phyloP scores from a whole-genome alignment of 2,888 invertebrate species.

The Rutpela maculata region DNA sequence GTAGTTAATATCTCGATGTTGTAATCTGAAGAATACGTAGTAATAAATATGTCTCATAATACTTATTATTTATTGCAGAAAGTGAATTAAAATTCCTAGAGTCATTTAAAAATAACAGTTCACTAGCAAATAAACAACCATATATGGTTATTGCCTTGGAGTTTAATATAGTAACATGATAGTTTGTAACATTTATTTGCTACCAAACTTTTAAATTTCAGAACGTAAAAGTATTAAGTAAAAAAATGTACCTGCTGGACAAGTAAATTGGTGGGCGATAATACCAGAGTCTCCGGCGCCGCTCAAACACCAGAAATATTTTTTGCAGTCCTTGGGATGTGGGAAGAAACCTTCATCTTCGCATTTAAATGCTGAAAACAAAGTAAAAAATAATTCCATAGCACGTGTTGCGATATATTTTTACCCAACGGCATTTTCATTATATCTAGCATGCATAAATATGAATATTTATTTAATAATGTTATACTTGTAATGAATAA shows the following conservation, averaged over 20 bases:
- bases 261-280: constrained; percentile 94
- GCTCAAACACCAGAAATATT: constrained; percentile 96
- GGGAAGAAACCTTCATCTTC: constrained; percentile 95
- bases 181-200: too few relatives aligned
- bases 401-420: not conserved
- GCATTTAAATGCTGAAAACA: constrained; percentile 87
- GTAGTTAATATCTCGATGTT: too few relatives aligned
- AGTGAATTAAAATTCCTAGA: too few relatives aligned
- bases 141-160: too few relatives aligned
- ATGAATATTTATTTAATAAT: constrained; percentile 7
- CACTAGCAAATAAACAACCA: too few relatives aligned
- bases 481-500: not conserved
- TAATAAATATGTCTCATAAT: too few relatives aligned
- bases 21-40: too few relatives aligned
- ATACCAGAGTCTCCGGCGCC: constrained; percentile 92
- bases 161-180: too few relatives aligned
- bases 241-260: constrained; percentile 83
- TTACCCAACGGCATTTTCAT: not conserved
- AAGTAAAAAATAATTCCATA: constrained; percentile 19
- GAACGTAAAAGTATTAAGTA: not conserved
- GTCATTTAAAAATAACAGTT: too few relatives aligned
- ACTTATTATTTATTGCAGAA: too few relatives aligned
- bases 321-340: constrained; percentile 94
- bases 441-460: constrained; percentile 17
- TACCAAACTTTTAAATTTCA: too few relatives aligned